Base-by-base conservation (phyloP, 2,113 vertebrate genomes). In the Scolopax mira region DNA sequence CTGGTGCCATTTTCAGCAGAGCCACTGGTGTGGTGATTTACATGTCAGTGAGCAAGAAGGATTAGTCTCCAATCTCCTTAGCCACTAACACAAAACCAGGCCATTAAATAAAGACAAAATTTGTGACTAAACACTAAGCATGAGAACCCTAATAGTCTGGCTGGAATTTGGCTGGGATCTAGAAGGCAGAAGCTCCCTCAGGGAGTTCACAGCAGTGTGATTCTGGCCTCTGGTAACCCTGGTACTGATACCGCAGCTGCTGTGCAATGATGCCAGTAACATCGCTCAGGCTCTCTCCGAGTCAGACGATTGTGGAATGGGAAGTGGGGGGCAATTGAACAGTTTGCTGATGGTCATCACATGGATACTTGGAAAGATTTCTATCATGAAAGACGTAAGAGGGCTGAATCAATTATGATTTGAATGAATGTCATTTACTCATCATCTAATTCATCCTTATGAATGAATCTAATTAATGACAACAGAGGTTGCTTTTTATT, bases 391-490 rank as follows among this genome's bases (percentile, higher is more conserved):
- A 92, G 42, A 90, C 2, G 0, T 52, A 51, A 92, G 74, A 92
- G 33, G 49, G 60, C 21, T 91, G 75, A 85, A 73, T 88, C 62
- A 80, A 66, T 72, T 65, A 44, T 79, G n/a, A 94, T 72, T 95
- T 93, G 35, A 88, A 75, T 61, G 27, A 85, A 81, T 85, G 79
- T 79, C 28, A 90, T 96, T 95, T 84, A 75, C 18, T 91, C 37
- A 90, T 94, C 88, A 79, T 67, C 79, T 65, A 90, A 88, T 91
- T 94, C 82, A 90, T 72, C 75, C 54, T 57, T 88, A 57, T 88
- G 90, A 95, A 94, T 88, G 73, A 93, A 74, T 80, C 37, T 78
- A 90, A 94, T 84, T 93, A 93, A 88, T 94, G 74, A 88, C 51
- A 64, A 89, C 24, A 25, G 61, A 81, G 24, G 49, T 52, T 90